Base-by-base conservation (phyloP, 2,797 vertebrate species). In the Chaetodon trifasciatus region DNA sequence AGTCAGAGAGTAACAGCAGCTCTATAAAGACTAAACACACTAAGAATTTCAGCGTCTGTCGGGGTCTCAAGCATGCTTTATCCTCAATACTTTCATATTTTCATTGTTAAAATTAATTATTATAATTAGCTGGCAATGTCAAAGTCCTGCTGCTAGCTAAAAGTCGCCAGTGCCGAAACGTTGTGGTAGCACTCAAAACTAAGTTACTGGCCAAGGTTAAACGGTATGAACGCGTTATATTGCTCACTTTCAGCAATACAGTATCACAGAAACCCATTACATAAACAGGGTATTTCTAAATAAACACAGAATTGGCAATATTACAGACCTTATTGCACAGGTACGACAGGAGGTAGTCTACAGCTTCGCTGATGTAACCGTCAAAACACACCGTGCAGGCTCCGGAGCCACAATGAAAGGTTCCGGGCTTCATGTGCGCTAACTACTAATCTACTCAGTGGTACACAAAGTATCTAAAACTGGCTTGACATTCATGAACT, bases 361-460 rank as follows among this genome's bases (percentile, higher is more conserved):
- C 84, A 86, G 85, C 32, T 84, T 13, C 8, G 8, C 4, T 17
- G 39, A 91, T 88, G 90, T 81, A 65, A 76, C 92, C 1, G 12
- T 67, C 16, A 89, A 86, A 92, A 92, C 24, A 78, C 16, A 89
- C 94, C 94, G 93, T 81, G 28, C 16, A 19, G 5, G 3, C 17
- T 28, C 47, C 19, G 0, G 13, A 0, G 4, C 11, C 21, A 7
- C 0, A 47, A 7, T 0, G 5, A 79, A 78, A 2, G 0, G 91
- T 94, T 95, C 93, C 93, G 86, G 10, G 19, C 0, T 17, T 19
- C 6, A 1, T 0, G 5, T 0, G 10, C 10, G 19, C 15, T 21
- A 28, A n/a, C 7, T 3, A 32, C 28, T 32, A 32, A 32, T 32
- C 28, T 32, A 32, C 28, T 32, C 28, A 32, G 28, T 32, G 28